These are phyloP conservation scores for Dicrostonyx torquatus DNA, from an alignment of 2,797 vertebrate genomes.

Conservation along the genomic window DNA sequence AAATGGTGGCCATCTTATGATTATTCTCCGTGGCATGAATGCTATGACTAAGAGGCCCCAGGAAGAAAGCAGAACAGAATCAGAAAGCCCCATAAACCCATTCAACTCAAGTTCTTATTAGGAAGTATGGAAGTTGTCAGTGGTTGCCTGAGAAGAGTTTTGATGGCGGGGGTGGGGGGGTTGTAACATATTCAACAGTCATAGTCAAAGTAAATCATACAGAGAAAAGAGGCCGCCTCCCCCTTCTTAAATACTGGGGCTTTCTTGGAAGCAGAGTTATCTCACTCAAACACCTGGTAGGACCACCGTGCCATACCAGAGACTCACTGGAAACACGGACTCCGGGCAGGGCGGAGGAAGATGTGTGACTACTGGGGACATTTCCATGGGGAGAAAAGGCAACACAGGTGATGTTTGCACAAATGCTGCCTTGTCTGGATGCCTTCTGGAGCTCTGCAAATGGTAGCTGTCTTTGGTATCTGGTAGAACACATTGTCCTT, in stretches of 20 bases:
- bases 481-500: neutral
- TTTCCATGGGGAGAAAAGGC: neutral
- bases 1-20: conserved; percentile 58
- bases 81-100: conserved; percentile 66
- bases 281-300: conserved; percentile 15
- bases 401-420: neutral
- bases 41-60: conserved; percentile 77
- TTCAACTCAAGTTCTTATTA: conserved; percentile 42
- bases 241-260: neutral
- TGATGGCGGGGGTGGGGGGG: neutral
- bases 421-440: neutral
- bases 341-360: neutral
- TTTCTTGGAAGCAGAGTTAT: conserved; percentile 40
- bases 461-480: neutral
- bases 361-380: neutral
- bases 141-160: conserved; percentile 58
- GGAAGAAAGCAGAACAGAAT: conserved; percentile 79
- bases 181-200: conserved; percentile 69
- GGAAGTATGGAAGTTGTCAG: conserved; percentile 72
- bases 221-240: neutral
- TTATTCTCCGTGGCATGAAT: conserved; percentile 67
- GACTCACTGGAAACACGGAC: neutral
- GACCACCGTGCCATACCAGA: neutral
- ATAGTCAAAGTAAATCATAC: conserved; percentile 31
- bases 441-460: neutral